A percentile compares a stretch with the other conserved stretches of the same genome.
Conservation (phyloP, 2,888 invertebrate genomes). For the Amblyteles armatorius region DNA sequence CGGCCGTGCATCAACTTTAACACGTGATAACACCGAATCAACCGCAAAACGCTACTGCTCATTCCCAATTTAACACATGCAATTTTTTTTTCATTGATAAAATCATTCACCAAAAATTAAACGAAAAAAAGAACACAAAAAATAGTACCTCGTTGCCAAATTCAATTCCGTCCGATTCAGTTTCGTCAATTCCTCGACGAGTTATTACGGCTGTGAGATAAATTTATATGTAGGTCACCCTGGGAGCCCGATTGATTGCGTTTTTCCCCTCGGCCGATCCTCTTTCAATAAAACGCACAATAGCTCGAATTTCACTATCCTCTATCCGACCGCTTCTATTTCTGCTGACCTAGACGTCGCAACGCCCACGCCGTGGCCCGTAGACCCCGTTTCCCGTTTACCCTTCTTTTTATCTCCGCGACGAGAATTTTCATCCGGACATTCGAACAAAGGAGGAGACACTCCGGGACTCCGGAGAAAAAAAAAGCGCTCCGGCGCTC, state of each 20-base stretch:
- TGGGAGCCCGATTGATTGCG: background rate
- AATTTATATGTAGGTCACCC: constrained; percentile 1
- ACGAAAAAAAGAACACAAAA: constrained; percentile 12
- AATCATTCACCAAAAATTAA: constrained; percentile 60
- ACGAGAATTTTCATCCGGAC: constrained; percentile 13
- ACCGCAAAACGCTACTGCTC: background rate
- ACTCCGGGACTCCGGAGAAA: background rate
- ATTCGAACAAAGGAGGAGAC: constrained; percentile 3
- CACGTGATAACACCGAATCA: constrained; percentile 59
- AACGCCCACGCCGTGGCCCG: background rate
- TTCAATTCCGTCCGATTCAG: background rate
- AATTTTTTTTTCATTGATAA: constrained; percentile 55
- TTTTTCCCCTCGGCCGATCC: background rate
- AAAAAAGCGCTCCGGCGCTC: too few species aligned
- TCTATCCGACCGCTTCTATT: constrained; percentile 35
- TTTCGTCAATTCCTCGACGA: background rate
- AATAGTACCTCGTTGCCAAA: background rate
- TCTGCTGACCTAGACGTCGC: constrained; percentile 21
- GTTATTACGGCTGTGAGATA: background rate
- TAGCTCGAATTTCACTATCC: constrained; percentile 37
- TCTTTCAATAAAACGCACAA: constrained; percentile 19
- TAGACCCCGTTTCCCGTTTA: background rate
- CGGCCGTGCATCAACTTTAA: too few species aligned
- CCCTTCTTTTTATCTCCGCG: background rate
- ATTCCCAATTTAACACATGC: constrained; percentile 63